Base-by-base conservation (phyloP, 1,140 invertebrate species). In the Myzus persicae region DNA sequence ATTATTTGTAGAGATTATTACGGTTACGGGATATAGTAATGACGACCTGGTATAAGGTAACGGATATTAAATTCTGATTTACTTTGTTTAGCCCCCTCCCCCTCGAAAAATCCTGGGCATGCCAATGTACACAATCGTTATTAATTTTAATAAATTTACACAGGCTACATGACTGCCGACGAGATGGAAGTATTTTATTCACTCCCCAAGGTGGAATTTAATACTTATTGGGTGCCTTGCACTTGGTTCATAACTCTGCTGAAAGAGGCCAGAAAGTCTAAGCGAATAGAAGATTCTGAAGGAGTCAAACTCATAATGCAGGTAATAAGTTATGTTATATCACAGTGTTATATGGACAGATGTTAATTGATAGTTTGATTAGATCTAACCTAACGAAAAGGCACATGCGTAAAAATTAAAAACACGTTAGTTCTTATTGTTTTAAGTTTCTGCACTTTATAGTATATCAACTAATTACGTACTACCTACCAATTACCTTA, bases 211-310 rank as follows among this genome's bases (percentile, higher is more conserved):
- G 94, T 95, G 20, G 96, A 97, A 94, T 97, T 97, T 94, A 97
- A 97, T 94, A 97, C 96, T 6, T 97, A 97, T 94, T 97, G 96
- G 96, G 96, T 97, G 87, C 96, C 96, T 4, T 96, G 96, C 94
- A 96, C 96, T 7, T 97, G 96, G 96, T 97, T 97, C 94, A 96
- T 96, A 54, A 96, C 96, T 94, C 94, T 97, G 38, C 94, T 97
- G 11, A 96, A 96, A 94, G 96, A 97, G 67, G 96, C 96, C 14
- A 95, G 95, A 90, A 95, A 95, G 48, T 95, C 95, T 93, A 95
- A 96, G 87, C 95, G 96, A 93, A 95, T 97, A 14, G 95, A 95
- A 36, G 96, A 97, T 94, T 94, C 96, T 26, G 95, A 96, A 93
- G 96, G 96, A 59, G 94, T 97, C n/a, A 97, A 97, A 94, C 95